Evolutionary conservation across 2,797 vertebrate species (phyloP), one percentile per base, ranked within the genome.

Genomic region (Graptemys geographica): DNA sequence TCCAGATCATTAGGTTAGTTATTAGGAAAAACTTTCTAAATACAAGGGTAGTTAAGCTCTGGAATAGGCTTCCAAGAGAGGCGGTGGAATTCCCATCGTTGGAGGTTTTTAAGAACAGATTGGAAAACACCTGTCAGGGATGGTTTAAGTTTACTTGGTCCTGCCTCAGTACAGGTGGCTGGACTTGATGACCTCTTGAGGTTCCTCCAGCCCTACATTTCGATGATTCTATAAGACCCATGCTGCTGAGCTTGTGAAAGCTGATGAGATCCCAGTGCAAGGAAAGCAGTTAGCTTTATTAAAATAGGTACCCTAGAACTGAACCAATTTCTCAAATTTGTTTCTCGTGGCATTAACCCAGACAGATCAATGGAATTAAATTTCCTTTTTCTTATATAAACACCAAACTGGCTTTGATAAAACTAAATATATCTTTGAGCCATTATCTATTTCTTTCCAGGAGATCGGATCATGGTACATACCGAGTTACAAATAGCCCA

Each of bases 241-340:
- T 91, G 69, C 9, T 47, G 6, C 89, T 84, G 87, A 93, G 4
- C 78, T 79, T 79, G 37, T 93, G 81, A 84, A 49, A 88, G n/a
- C 0, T 95, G 88, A 72, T 86, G 83, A 86, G 37, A 91, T 57
- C 88, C 88, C 55, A 95, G 11, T 31, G 33, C 79, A 56, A 49
- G 41, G 41, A 89, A 92, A 94, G 79, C 25, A 88, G 82, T 84
- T 65, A 74, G 13, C 57, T 92, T 92, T 92, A 87, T 89, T 92
- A 92, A 96, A 94, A 91, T 37, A 92, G 8, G n/a, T 11, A 83
- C 84, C 69, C 88, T 59, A 94, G 88, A 92, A 95, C 4, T 82
- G 28, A 96, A 94, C 55, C 11, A 37, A 10, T 93, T 94, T 95
- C 81, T 89, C 52, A 82, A 44, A 88, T n/a, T n/a, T 86, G 57